phyloP scores from a whole-genome alignment of 2,113 vertebrate species.

The Bos javanicus region DNA sequence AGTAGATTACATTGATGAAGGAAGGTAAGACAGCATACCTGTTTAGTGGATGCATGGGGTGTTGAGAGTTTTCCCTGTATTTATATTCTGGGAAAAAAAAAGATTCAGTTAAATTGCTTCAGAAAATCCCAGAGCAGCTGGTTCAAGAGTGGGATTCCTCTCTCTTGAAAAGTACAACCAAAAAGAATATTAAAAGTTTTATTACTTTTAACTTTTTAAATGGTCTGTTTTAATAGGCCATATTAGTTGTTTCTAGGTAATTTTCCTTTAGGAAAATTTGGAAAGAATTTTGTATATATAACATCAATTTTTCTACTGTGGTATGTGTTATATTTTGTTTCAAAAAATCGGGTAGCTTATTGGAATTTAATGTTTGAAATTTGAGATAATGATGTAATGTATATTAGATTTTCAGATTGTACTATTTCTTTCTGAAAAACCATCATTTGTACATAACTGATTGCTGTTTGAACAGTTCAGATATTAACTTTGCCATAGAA shows the following conservation, averaged over 20 bases:
- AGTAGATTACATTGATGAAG: constrained; percentile 96
- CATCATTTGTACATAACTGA: neutral
- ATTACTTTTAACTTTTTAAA: constrained; percentile 17
- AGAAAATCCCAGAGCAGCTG: neutral
- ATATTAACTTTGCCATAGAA: neutral
- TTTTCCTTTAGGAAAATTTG: neutral
- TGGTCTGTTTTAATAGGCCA: neutral
- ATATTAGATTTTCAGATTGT: neutral
- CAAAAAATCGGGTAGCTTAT: neutral
- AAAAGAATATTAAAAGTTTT: neutral
- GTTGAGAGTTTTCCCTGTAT: neutral
- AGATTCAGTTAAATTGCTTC: neutral
- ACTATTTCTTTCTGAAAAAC: constrained; percentile 21
- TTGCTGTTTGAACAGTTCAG: neutral
- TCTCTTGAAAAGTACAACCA: neutral
- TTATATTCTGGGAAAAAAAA: neutral
- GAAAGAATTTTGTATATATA: neutral
- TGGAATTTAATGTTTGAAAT: constrained; percentile 18
- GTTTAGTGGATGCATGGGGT: neutral
- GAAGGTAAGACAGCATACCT: constrained; percentile 85
- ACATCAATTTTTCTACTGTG: neutral
- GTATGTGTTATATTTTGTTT: neutral
- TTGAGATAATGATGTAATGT: neutral
- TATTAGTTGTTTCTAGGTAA: neutral
- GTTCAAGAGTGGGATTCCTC: neutral